Evolutionary conservation across 2,888 invertebrate genomes (phyloP).

Genomic region (Eristalis pertinax): DNA sequence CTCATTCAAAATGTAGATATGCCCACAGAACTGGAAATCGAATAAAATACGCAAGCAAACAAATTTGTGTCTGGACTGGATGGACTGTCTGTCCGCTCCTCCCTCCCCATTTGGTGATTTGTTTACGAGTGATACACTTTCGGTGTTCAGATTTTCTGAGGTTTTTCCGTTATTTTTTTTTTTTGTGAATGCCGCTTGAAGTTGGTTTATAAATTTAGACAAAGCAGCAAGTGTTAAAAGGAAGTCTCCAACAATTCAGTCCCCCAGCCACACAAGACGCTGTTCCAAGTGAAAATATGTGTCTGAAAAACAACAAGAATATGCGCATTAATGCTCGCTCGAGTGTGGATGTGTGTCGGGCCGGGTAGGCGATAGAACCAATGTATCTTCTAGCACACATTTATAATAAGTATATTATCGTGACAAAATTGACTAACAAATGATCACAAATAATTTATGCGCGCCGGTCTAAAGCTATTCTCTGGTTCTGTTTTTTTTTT

Average conservation of each 20-base stretch:
- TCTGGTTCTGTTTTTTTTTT: neutral
- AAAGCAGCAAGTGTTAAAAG: conserved; percentile 24
- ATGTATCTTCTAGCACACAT: conserved; percentile 53
- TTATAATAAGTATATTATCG: conserved; percentile 63
- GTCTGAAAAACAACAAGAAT: conserved; percentile 18
- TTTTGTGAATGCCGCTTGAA: conserved; percentile 7
- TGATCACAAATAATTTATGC: conserved; percentile 65
- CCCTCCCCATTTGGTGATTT: neutral
- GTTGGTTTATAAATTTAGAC: conserved; percentile 22
- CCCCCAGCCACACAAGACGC: too few relatives aligned
- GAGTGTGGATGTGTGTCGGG: neutral
- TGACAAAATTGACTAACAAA: conserved; percentile 70
- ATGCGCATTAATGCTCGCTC: conserved; percentile 48
- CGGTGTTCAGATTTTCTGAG: neutral
- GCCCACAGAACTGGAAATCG: conserved; percentile 4
- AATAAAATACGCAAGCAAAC: conserved; percentile 9
- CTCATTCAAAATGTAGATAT: neutral
- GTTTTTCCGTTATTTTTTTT: neutral
- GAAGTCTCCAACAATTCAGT: neutral
- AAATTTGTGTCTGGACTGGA: neutral
- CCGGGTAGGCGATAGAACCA: conserved; percentile 2
- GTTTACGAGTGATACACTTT: neutral
- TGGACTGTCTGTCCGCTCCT: neutral
- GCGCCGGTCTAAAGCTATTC: conserved; percentile 31
- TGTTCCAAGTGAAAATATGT: neutral